A percentile compares a stretch with the other conserved stretches of the same genome.
phyloP scores from a whole-genome alignment of 1,140 invertebrate genomes.

The Lucilia cuprina region DNA sequence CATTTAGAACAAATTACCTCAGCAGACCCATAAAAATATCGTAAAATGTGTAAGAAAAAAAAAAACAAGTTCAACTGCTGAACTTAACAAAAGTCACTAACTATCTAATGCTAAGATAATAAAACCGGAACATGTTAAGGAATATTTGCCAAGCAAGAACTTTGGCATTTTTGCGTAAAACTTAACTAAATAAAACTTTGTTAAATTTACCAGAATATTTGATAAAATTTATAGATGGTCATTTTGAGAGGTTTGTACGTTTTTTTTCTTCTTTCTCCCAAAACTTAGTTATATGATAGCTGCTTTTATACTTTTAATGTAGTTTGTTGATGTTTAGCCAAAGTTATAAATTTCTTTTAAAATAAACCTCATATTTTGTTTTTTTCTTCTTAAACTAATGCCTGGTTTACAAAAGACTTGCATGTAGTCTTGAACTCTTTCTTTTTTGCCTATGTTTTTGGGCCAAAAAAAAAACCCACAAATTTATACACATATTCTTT shows the following conservation, averaged over 20 bases:
- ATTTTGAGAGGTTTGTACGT: not conserved
- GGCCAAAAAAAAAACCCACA: not conserved
- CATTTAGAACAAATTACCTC: slow-evolving; percentile 26
- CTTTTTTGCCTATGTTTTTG: not conserved
- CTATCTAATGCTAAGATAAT: not conserved
- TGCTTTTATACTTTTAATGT: not conserved
- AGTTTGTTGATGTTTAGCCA: slow-evolving; percentile 1
- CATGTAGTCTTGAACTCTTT: not conserved
- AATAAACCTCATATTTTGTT: slow-evolving; percentile 30
- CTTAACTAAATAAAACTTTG: not conserved
- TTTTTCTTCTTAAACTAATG: not conserved
- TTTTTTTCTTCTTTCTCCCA: not conserved
- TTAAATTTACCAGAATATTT: not conserved
- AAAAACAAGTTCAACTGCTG: not conserved
- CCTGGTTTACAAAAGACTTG: not conserved
- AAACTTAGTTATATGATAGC: too few species aligned
- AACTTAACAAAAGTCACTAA: not conserved
- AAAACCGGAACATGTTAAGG: not conserved
- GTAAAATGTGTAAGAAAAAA: not conserved
- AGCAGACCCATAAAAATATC: slow-evolving; percentile 31
- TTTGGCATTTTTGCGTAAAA: not conserved
- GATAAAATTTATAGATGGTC: slow-evolving; percentile 23
- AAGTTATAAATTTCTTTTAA: slow-evolving; percentile 34
- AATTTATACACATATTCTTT: slow-evolving; percentile 21
- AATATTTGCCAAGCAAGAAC: not conserved